phyloP scores from a whole-genome alignment of 2,888 invertebrate species.

The Trilocha varians region DNA sequence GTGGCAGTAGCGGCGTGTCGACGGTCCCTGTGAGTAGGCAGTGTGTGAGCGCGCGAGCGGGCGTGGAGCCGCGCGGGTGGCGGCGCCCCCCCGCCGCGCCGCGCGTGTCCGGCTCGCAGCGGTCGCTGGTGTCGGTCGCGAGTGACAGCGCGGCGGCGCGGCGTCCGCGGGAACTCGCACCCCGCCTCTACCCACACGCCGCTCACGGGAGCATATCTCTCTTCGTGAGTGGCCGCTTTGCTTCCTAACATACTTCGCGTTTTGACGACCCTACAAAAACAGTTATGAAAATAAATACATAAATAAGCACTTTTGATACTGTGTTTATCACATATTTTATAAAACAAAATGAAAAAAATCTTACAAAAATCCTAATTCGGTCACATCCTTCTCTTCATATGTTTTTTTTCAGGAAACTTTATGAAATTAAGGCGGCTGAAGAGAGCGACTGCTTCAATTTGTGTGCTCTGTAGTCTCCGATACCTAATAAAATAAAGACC shows the following conservation, averaged over 20 bases:
- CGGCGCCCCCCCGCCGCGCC: slow-evolving; percentile 40
- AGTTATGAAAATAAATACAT: too few species aligned
- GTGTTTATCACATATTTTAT: too few species aligned
- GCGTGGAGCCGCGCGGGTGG: slow-evolving; percentile 24
- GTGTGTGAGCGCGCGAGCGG: slow-evolving; percentile 41
- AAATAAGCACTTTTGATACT: too few species aligned
- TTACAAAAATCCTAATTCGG: too few species aligned
- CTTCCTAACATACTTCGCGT: slow-evolving; percentile 55
- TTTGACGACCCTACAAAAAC: slow-evolving; percentile 21
- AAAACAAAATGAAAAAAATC: too few species aligned
- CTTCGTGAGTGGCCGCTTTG: slow-evolving; percentile 72
- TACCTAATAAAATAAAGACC: slow-evolving; percentile 1
- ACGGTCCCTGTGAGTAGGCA: slow-evolving; percentile 74
- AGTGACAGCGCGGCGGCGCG: slow-evolving; percentile 65
- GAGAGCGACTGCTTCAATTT: too few species aligned
- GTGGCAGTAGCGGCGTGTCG: slow-evolving; percentile 67
- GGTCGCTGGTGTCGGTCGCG: slow-evolving; percentile 67
- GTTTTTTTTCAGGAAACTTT: too few species aligned
- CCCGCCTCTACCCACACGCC: slow-evolving; percentile 52
- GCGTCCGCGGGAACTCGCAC: slow-evolving; percentile 53
- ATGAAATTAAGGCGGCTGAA: too few species aligned
- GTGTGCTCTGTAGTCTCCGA: too few species aligned
- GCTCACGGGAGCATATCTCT: slow-evolving; percentile 65
- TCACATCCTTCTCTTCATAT: too few species aligned
- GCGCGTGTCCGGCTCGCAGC: slow-evolving; percentile 52